Evolutionary conservation across 2,888 invertebrate genomes (phyloP), one percentile per base, ranked within the genome.

Genomic region (Mellilla xanthometata): DNA sequence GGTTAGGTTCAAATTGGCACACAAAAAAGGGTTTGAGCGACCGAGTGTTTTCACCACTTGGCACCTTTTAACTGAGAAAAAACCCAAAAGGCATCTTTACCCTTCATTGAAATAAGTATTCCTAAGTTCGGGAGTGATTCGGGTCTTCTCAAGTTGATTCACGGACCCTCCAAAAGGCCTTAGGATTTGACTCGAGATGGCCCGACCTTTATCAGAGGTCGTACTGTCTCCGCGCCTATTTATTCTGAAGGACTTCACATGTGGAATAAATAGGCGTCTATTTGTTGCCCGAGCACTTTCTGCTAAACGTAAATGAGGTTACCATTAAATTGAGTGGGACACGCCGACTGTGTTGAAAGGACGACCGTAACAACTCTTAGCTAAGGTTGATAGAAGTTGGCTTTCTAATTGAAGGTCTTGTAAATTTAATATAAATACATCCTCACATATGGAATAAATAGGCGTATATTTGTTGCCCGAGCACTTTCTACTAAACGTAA

Each of bases 271-370:
- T 34, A 29, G 13, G 19, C 6, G 7, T 3, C 8, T 33, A 33
- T 38, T 33, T 44, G 32, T 29, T 29, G 19, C 30, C 11, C 26
- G 9, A 28, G 2, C 36, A 34, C 34, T 19, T 22, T 12, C 8
- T 19, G 12, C 38, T 12, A 28, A 11, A 28, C n/a, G 6, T 39
- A 39, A 24, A 39, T 39, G 26, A 32, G 19, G 15, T 12, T 9
- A 23, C 34, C 29, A 39, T 39, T 39, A 29, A 30, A 22, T 45
- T 26, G 19, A 45, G 39, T 39, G 39, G 39, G 11, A 9, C n/a
- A 34, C 13, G 2, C 24, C 7, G 10, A 7, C 24, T 15, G 27
- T 23, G 24, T 9, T 26, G 28, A 19, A 19, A 19, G 15, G 15
- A 19, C 15, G 15, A 19, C 15, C 15, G 3, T 6, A 19, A 19